These are phyloP conservation scores for Scylla paramamosain DNA, from an alignment of 1,140 invertebrate genomes.

Conservation along the genomic window DNA sequence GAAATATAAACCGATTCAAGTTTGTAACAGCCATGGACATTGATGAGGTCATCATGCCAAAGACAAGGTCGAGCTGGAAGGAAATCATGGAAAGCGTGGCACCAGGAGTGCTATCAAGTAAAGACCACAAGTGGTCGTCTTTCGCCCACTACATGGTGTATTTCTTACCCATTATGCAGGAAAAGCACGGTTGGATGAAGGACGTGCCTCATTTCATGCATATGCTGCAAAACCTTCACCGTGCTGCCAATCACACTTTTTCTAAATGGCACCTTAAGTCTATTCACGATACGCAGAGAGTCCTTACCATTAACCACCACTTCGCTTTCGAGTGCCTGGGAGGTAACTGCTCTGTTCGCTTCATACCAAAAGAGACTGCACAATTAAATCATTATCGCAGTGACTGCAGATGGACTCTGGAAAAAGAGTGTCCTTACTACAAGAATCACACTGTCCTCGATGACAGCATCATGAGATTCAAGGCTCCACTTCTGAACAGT, in stretches of 20 bases:
- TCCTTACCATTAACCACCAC: constrained; percentile 95
- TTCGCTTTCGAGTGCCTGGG: constrained; percentile 94
- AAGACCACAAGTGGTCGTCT: constrained; percentile 88
- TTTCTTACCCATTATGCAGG: constrained; percentile 93
- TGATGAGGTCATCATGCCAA: constrained; percentile 97
- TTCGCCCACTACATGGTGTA: constrained; percentile 97
- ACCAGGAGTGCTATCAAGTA: constrained; percentile 83
- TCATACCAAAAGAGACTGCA: constrained; percentile 90
- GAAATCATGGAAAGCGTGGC: constrained; percentile 88
- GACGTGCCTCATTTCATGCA: constrained; percentile 94
- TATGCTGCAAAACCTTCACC: constrained; percentile 95
- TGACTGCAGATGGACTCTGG: constrained; percentile 93
- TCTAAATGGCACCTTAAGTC: constrained; percentile 96
- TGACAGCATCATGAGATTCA: constrained; percentile 93
- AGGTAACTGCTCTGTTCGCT: constrained; percentile 91
- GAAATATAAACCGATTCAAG: constrained; percentile 93
- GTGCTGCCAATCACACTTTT: constrained; percentile 94
- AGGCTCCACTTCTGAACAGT: constrained; percentile 86
- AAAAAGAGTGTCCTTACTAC: constrained; percentile 89
- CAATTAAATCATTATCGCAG: constrained; percentile 96
- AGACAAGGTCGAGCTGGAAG: constrained; percentile 83
- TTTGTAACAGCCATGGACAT: constrained; percentile 95
- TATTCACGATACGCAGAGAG: constrained; percentile 94
- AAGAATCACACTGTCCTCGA: constrained; percentile 91
- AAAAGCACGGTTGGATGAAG: constrained; percentile 90